Evolutionary conservation across 2,113 vertebrate genomes (phyloP).

Genomic region (Gobius niger): DNA sequence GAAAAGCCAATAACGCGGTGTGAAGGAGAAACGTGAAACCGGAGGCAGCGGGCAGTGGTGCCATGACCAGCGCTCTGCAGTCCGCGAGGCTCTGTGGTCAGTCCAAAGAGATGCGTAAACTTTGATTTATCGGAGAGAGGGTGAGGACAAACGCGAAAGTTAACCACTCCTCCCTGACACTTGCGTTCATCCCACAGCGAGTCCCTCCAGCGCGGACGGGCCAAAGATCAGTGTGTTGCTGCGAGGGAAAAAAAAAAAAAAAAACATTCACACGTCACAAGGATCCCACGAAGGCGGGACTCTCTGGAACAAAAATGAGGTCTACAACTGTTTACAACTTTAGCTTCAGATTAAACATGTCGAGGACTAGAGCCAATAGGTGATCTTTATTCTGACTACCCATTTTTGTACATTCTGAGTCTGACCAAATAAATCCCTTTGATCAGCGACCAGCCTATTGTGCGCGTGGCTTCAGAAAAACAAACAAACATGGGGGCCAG

Average conservation of each 20-base stretch:
- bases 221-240: conserved; percentile 10
- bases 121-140: neutral
- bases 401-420: neutral
- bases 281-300: conserved; percentile 55
- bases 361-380: too few species aligned
- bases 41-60: conserved; percentile 20
- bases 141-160: neutral
- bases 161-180: neutral
- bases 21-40: conserved; percentile 36
- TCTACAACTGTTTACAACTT: neutral
- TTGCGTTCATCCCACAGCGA: neutral
- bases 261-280: conserved; percentile 42
- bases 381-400: neutral
- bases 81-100: neutral
- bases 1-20: neutral
- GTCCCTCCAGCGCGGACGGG: conserved; percentile 21
- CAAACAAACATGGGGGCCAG: too few species aligned
- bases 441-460: too few species aligned
- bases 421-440: too few species aligned
- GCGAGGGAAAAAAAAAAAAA: neutral
- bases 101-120: neutral
- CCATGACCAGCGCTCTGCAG: conserved; percentile 36
- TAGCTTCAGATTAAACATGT: neutral
- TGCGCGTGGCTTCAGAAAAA: too few species aligned
- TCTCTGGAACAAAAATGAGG: neutral